Evolutionary conservation across 2,888 invertebrate genomes (phyloP), one percentile per base, ranked within the genome.

Genomic region (Pollenia angustigena): DNA sequence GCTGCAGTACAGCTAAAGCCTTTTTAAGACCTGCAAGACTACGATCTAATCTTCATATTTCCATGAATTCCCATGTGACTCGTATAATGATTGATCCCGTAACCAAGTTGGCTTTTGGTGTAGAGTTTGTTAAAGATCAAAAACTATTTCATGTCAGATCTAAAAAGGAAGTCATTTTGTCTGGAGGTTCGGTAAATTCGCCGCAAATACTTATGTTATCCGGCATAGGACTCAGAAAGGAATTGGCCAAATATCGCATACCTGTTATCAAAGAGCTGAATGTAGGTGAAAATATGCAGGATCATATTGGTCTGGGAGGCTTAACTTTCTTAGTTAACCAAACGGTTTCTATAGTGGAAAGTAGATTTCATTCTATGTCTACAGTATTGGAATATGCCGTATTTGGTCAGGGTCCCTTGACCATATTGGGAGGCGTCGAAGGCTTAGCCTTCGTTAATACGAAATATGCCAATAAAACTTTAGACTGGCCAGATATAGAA

Each of bases 161-260:
- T 0, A 95, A 95, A 48, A 97, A 97, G 91, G 98, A 98, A 92
- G 97, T 99, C 0, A 97, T 99, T 69, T 91, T 99, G 2, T 97
- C 97, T 0, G 98, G 96, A 0, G 99, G 99, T 0, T 95, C 99
- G 0, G 95, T 99, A 0, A 99, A 98, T 91, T 97, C 98, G 0
- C 98, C 99, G 0, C 99, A 99, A 91, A 91, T 99, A 2, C 93
- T 99, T 54, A 98, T 99, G 98, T 93, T 99, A 0, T 98, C 98
- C 10, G 99, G 99, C 0, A 95, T 99, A 12, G 97, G 97, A 0
- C 97, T 97, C 0, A 94, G 95, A 72, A 95, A 95, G 23, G 96
- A 97, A 90, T 91, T 97, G 81, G 93, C 94, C n/a, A 95, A 96
- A 89, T 95, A 96, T 89, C 94, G 95, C 74, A 97, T 98, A 89